A percentile compares a stretch with the other conserved stretches of the same genome.
phyloP scores from a whole-genome alignment of 2,113 vertebrate species.

The Paraplagusia blochii region DNA sequence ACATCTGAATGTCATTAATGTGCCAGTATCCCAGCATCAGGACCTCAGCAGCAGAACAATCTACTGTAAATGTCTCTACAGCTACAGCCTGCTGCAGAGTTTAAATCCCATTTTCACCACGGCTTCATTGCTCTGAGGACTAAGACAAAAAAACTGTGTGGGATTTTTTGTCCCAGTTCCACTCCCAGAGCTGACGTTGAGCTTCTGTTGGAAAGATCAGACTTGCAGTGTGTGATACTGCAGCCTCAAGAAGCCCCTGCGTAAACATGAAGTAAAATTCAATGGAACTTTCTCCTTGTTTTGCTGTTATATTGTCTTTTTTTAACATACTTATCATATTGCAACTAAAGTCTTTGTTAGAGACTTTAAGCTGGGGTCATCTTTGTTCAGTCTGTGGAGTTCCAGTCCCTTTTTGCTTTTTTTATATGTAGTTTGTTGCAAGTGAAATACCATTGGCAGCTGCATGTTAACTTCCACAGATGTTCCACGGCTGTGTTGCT shows the following conservation, averaged over 20 bases:
- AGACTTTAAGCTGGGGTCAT: slow-evolving; percentile 17
- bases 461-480: slow-evolving; percentile 6
- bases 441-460: slow-evolving; percentile 10
- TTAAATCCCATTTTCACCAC: slow-evolving; percentile 19
- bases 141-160: background rate
- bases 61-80: slow-evolving; percentile 22
- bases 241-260: too few species aligned
- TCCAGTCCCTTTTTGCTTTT: slow-evolving; percentile 10
- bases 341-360: slow-evolving; percentile 42
- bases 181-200: background rate
- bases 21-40: slow-evolving; percentile 18
- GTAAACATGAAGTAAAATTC: background rate
- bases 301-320: background rate
- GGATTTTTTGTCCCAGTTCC: background rate
- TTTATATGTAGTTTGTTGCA: slow-evolving; percentile 6
- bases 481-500: slow-evolving; percentile 1
- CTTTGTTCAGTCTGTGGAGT: background rate
- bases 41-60: slow-evolving; percentile 12
- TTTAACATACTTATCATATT: slow-evolving; percentile 12
- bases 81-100: slow-evolving; percentile 10
- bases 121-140: slow-evolving; percentile 14
- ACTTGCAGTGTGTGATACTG: background rate
- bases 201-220: slow-evolving; percentile 19
- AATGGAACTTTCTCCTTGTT: background rate
- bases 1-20: slow-evolving; percentile 55